A percentile compares a stretch with the other conserved stretches of the same genome.
Conservation (phyloP, 2,888 invertebrate genomes). For the Ametastegia equiseti region DNA sequence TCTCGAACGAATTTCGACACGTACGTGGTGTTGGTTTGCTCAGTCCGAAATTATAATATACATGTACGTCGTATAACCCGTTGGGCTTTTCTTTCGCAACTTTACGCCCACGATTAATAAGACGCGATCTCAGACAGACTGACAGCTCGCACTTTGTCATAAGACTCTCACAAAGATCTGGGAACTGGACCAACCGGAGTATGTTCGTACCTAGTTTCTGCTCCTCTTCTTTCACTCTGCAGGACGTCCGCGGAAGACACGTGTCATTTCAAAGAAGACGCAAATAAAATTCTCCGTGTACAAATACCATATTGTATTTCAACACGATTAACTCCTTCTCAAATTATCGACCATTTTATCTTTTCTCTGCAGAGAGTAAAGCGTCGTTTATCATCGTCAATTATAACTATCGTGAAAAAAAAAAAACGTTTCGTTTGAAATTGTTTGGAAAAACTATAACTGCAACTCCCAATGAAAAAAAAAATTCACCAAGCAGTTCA, state of each 20-base stretch:
- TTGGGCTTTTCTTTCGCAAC: conserved; percentile 20
- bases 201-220: not conserved
- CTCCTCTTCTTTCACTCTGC: not conserved
- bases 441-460: too few relatives aligned
- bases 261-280: not conserved
- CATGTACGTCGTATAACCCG: not conserved
- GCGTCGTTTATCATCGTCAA: too few relatives aligned
- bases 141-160: conserved; percentile 25
- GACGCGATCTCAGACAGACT: not conserved
- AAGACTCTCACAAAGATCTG: not conserved
- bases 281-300: not conserved
- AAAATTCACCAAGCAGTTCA: too few relatives aligned
- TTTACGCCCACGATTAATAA: conserved; percentile 24
- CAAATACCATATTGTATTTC: too few relatives aligned
- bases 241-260: not conserved
- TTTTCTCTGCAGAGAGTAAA: too few relatives aligned
- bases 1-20: conserved; percentile 28
- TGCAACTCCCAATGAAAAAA: too few relatives aligned
- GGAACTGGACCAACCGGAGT: not conserved
- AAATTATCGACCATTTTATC: too few relatives aligned
- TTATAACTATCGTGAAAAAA: too few relatives aligned
- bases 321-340: too few relatives aligned
- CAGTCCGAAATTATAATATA: conserved; percentile 17
- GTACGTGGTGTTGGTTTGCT: not conserved
- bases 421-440: too few relatives aligned